Percentiles rank a stretch among this genome's conserved stretches.
phyloP scores from a whole-genome alignment of 2,888 invertebrate genomes.

The Dyspetes luteomarginatus region DNA sequence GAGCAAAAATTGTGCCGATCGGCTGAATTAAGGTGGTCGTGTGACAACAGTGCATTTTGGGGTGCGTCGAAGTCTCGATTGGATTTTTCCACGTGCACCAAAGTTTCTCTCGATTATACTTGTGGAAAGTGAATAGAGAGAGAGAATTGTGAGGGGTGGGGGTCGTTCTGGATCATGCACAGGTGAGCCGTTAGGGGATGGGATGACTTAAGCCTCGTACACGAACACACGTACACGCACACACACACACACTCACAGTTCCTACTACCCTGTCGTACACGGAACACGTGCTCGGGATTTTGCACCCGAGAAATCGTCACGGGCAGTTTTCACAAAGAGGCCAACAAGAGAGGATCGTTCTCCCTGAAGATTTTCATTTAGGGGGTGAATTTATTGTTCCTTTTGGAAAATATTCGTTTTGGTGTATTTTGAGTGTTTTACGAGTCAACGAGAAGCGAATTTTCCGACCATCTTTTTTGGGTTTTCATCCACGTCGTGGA shows the following conservation, averaged over 20 bases:
- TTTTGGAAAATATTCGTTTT: too few species aligned
- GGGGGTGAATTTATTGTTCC: background rate
- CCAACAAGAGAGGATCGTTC: background rate
- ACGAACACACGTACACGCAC: background rate
- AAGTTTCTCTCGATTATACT: too few species aligned
- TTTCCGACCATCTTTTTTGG: constrained; percentile 12
- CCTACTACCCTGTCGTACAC: background rate
- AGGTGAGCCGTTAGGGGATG: constrained; percentile 33
- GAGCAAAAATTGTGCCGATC: background rate
- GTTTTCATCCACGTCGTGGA: background rate
- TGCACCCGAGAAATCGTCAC: background rate
- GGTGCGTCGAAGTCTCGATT: background rate
- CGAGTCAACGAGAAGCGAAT: too few species aligned
- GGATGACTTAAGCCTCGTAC: background rate
- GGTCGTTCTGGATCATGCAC: constrained; percentile 33
- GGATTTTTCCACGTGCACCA: background rate
- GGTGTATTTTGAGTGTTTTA: too few species aligned
- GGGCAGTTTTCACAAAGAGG: background rate
- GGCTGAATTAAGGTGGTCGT: background rate
- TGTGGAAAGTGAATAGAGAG: constrained; percentile 4
- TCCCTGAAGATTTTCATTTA: background rate
- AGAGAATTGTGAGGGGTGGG: constrained; percentile 11
- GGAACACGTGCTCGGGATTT: background rate
- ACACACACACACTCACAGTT: constrained; percentile 1
- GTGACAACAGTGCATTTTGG: background rate